Evolutionary conservation across 2,797 vertebrate genomes (phyloP).

Genomic region (Sebastes minor): DNA sequence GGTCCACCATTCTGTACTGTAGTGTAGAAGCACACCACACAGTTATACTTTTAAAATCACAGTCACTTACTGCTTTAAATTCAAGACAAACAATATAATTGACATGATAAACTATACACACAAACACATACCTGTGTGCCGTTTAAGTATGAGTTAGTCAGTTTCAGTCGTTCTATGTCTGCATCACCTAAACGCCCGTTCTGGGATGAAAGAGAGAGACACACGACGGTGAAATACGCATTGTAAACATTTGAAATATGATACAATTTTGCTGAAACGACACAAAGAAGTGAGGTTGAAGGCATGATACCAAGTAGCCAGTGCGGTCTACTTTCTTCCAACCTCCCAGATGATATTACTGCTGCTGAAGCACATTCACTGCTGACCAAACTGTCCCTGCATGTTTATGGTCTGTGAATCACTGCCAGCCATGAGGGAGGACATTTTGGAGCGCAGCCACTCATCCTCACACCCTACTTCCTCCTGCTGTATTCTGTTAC

Average conservation of each 20-base stretch:
- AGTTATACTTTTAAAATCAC: not conserved
- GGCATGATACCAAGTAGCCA: not conserved
- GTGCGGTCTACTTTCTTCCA: slow-evolving; percentile 15
- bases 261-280: not conserved
- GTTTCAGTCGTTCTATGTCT: slow-evolving; percentile 92
- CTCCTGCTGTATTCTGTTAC: slow-evolving; percentile 40
- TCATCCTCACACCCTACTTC: slow-evolving; percentile 46
- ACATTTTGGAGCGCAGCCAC: slow-evolving; percentile 53
- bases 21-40: slow-evolving; percentile 14
- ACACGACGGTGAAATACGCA: not conserved
- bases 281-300: not conserved
- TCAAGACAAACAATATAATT: not conserved
- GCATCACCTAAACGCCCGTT: slow-evolving; percentile 93
- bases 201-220: slow-evolving; percentile 69
- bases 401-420: slow-evolving; percentile 54
- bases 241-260: not conserved
- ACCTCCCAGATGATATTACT: slow-evolving; percentile 44
- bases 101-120: not conserved
- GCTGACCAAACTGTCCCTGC: slow-evolving; percentile 41
- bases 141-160: slow-evolving; percentile 90
- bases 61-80: not conserved
- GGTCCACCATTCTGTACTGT: slow-evolving; percentile 93
- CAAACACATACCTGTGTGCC: slow-evolving; percentile 86
- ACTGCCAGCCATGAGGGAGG: slow-evolving; percentile 48
- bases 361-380: slow-evolving; percentile 50